Conservation (phyloP, 2,888 invertebrate genomes). For the Leptinotarsa peninsularis region DNA sequence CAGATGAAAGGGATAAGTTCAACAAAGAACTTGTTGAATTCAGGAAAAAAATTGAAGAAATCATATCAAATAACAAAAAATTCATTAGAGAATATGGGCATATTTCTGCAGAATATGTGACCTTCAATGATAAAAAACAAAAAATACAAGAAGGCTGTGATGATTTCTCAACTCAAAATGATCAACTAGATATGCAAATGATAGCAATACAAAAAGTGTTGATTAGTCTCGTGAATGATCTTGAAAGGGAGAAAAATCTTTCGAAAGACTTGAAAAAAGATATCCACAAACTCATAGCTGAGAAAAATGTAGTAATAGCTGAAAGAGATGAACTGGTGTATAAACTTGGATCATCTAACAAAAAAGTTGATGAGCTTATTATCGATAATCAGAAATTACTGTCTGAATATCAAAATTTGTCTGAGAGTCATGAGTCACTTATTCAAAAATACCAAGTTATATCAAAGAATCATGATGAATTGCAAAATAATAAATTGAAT, state of each 20-base stretch:
- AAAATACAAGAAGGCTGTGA: not conserved
- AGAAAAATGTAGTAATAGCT: constrained; percentile 15
- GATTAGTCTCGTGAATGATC: not conserved
- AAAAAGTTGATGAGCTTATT: constrained; percentile 13
- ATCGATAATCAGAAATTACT: not conserved
- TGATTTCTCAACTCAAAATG: not conserved
- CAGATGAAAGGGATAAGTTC: not conserved
- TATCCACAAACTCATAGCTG: constrained; percentile 15
- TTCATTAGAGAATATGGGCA: not conserved
- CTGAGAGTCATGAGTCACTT: not conserved
- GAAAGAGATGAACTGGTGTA: constrained; percentile 22
- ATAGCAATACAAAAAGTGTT: not conserved
- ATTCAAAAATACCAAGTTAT: not conserved
- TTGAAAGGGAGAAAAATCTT: not conserved
- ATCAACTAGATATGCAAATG: not conserved
- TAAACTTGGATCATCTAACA: constrained; percentile 19
- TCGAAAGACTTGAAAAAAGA: constrained; percentile 17
- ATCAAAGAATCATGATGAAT: not conserved
- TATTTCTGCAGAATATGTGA: not conserved
- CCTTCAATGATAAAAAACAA: not conserved
- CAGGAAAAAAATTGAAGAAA: not conserved
- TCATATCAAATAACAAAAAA: not conserved
- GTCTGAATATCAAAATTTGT: constrained; percentile 1
- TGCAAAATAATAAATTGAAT: constrained; percentile 17
- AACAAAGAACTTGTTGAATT: not conserved